phyloP scores from a whole-genome alignment of 2,113 vertebrate species.

The Thamnaconus septentrionalis region DNA sequence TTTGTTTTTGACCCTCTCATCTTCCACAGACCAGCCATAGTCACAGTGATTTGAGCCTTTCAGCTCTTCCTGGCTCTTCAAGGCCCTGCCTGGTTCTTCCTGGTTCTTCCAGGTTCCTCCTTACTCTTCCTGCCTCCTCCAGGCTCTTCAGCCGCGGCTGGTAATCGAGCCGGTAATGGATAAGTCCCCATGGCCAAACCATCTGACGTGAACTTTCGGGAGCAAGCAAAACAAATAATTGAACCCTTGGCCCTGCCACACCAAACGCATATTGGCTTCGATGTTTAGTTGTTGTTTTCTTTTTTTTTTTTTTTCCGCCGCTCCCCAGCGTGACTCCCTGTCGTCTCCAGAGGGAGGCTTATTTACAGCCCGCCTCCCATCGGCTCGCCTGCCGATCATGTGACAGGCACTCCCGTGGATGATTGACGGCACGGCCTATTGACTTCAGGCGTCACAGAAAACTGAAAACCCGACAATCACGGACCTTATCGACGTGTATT shows the following conservation, averaged over 20 bases:
- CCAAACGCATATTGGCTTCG: conserved; percentile 70
- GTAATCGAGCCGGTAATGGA: conserved; percentile 77
- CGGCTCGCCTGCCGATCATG: conserved; percentile 28
- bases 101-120: too few relatives aligned
- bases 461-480: too few relatives aligned
- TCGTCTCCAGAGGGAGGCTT: conserved; percentile 57
- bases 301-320: too few relatives aligned
- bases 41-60: too few relatives aligned
- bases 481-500: too few relatives aligned
- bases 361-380: conserved; percentile 50
- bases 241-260: conserved; percentile 75
- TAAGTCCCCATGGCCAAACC: conserved; percentile 70
- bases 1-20: too few relatives aligned
- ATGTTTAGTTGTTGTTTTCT: not conserved
- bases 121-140: not conserved
- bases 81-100: not conserved
- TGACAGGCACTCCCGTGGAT: conserved; percentile 44
- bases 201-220: conserved; percentile 77
- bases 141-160: conserved; percentile 23
- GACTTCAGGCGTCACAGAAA: conserved; percentile 1
- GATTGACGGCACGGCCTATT: conserved; percentile 9
- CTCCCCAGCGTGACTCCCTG: conserved; percentile 56
- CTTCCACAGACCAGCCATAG: too few relatives aligned
- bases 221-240: conserved; percentile 80
- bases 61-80: too few relatives aligned